phyloP scores from a whole-genome alignment of 1,140 invertebrate species.

The Drosophila simulans region DNA sequence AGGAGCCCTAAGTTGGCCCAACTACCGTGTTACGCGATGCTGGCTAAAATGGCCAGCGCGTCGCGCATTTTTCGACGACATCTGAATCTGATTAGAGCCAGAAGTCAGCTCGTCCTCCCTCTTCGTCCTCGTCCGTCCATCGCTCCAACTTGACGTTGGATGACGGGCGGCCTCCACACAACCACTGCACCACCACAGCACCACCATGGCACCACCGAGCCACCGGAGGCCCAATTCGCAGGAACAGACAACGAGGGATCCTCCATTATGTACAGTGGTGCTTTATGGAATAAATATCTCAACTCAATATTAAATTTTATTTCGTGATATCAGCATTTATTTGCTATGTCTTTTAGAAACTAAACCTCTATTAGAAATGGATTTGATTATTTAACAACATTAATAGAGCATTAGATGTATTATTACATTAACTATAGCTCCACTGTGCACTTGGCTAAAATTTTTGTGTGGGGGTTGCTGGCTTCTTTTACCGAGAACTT shows the following conservation, averaged over 20 bases:
- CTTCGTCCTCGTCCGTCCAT: slow-evolving; percentile 42
- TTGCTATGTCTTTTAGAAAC: too few relatives aligned
- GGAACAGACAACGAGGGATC: slow-evolving; percentile 54
- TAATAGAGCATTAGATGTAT: too few relatives aligned
- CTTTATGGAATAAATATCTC: too few relatives aligned
- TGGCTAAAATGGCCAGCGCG: slow-evolving; percentile 78
- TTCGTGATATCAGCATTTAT: too few relatives aligned
- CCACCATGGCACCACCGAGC: slow-evolving; percentile 31
- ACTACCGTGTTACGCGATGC: slow-evolving; percentile 78
- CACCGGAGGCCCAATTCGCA: slow-evolving; percentile 43
- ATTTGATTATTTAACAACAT: too few relatives aligned
- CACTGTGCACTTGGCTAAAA: slow-evolving; percentile 14
- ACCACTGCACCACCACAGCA: slow-evolving; percentile 39
- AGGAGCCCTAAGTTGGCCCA: slow-evolving; percentile 35
- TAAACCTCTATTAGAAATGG: too few relatives aligned
- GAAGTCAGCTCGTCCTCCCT: slow-evolving; percentile 27
- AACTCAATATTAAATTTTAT: too few relatives aligned
- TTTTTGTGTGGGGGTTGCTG: slow-evolving; percentile 23
- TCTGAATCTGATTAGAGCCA: slow-evolving; percentile 81
- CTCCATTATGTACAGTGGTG: slow-evolving; percentile 34
- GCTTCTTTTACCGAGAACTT: slow-evolving; percentile 30
- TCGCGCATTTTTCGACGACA: slow-evolving; percentile 83
- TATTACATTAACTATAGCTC: neutral
- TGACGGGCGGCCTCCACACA: slow-evolving; percentile 66
- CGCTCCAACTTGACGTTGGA: slow-evolving; percentile 59